A percentile compares a stretch with the other conserved stretches of the same genome.
Evolutionary conservation across 2,113 vertebrate species (phyloP).

Genomic region (Gnathonemus longibarbis): DNA sequence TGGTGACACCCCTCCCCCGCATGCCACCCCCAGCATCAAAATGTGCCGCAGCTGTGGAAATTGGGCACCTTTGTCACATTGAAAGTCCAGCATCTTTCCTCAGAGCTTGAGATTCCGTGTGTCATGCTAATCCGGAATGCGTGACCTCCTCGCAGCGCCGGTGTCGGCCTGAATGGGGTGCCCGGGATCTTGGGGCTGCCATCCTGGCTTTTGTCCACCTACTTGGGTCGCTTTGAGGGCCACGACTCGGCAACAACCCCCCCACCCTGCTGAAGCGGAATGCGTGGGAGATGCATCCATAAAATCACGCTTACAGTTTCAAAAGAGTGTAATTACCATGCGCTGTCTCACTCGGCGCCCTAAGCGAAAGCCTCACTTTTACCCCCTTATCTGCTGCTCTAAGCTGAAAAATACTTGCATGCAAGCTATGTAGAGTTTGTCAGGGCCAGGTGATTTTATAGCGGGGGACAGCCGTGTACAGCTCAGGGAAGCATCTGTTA

Average conservation of each 20-base stretch:
- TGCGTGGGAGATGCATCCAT: neutral
- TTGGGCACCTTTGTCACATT: neutral
- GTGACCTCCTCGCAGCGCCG: neutral
- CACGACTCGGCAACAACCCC: neutral
- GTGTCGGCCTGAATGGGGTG: neutral
- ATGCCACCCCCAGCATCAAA: neutral
- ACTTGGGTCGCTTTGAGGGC: neutral
- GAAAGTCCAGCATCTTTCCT: neutral
- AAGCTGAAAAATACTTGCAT: neutral
- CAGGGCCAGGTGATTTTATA: neutral
- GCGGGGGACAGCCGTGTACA: neutral
- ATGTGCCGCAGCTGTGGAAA: neutral
- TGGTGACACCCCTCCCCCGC: neutral
- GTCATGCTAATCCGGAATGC: neutral
- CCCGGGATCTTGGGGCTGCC: neutral
- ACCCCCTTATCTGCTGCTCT: neutral
- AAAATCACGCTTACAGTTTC: neutral
- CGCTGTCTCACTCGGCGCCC: neutral
- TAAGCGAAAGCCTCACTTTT: neutral
- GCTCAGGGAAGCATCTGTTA: neutral
- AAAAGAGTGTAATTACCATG: neutral
- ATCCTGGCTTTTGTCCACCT: neutral
- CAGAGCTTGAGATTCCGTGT: neutral
- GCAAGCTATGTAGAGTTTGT: neutral
- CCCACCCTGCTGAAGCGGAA: neutral